Conservation (phyloP, 30 jellyfish, hydroid and myxozoan genomes). For the Chrysaora quinquecirrha region DNA sequence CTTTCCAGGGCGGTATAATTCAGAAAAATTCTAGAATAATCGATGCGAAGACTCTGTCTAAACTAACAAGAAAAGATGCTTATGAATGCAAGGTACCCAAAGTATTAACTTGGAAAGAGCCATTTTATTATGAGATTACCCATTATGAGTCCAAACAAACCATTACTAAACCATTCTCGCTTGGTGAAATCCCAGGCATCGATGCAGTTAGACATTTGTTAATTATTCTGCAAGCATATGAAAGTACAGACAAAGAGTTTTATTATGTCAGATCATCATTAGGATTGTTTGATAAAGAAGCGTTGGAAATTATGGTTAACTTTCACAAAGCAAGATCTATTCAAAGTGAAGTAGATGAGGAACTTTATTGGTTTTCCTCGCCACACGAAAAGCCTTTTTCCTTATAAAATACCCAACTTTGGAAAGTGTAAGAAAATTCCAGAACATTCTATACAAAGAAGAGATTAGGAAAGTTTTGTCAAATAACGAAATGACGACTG, state of each 20-base stretch:
- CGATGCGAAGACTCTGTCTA: neutral
- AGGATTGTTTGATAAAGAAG: neutral
- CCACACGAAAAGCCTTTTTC: conserved; percentile 1
- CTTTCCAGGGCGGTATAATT: conserved; percentile 1
- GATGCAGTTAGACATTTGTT: neutral
- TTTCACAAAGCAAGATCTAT: neutral
- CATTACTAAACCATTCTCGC: neutral
- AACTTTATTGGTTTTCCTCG: neutral
- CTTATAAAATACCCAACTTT: neutral
- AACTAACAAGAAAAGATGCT: neutral
- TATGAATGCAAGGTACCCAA: neutral
- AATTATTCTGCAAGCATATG: neutral
- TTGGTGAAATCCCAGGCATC: neutral
- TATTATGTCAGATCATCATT: neutral
- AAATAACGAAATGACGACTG: neutral
- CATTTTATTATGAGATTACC: neutral
- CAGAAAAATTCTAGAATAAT: neutral
- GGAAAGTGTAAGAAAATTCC: neutral
- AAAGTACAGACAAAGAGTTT: neutral
- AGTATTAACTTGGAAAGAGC: neutral
- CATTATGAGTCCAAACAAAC: neutral
- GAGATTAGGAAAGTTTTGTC: neutral
- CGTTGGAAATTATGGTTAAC: neutral
- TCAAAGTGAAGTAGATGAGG: neutral
- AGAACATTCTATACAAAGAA: neutral